Conservation (phyloP, 2,797 vertebrate species). For the Helostoma temminkii region DNA sequence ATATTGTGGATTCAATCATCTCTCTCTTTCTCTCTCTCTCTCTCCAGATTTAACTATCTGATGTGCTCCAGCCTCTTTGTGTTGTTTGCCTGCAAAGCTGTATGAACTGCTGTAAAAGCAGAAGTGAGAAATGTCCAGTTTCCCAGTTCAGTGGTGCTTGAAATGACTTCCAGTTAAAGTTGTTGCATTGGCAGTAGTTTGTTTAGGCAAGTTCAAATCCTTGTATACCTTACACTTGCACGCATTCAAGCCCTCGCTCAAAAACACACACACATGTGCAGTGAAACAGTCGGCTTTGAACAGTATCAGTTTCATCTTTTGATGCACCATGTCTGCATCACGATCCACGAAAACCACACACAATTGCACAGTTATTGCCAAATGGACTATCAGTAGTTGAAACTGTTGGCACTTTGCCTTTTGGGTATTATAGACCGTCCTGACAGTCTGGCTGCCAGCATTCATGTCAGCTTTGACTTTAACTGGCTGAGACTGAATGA, state of each 20-base stretch:
- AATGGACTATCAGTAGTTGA: constrained; percentile 45
- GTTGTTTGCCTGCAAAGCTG: background rate
- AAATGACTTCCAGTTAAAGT: constrained; percentile 18
- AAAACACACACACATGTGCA: constrained; percentile 8
- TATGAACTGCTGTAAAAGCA: constrained; percentile 1
- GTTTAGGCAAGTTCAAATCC: constrained; percentile 28
- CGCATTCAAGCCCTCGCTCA: background rate
- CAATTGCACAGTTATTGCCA: constrained; percentile 51
- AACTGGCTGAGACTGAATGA: constrained; percentile 67
- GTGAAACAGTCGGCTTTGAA: constrained; percentile 55
- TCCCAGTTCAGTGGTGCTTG: constrained; percentile 12
- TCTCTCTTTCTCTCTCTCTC: too few species aligned
- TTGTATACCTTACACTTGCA: constrained; percentile 15
- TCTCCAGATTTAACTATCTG: background rate
- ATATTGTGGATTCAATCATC: background rate
- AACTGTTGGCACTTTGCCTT: constrained; percentile 49
- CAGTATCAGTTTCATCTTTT: constrained; percentile 68
- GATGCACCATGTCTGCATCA: constrained; percentile 53
- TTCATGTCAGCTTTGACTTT: constrained; percentile 69
- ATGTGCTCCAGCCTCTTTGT: background rate
- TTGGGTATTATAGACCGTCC: constrained; percentile 27
- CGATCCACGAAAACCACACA: constrained; percentile 61
- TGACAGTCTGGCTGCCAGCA: constrained; percentile 40
- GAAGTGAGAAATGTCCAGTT: constrained; percentile 12
- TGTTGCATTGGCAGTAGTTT: constrained; percentile 28